phyloP scores from a whole-genome alignment of 2,113 vertebrate species.

The Mormoops blainvillei region DNA sequence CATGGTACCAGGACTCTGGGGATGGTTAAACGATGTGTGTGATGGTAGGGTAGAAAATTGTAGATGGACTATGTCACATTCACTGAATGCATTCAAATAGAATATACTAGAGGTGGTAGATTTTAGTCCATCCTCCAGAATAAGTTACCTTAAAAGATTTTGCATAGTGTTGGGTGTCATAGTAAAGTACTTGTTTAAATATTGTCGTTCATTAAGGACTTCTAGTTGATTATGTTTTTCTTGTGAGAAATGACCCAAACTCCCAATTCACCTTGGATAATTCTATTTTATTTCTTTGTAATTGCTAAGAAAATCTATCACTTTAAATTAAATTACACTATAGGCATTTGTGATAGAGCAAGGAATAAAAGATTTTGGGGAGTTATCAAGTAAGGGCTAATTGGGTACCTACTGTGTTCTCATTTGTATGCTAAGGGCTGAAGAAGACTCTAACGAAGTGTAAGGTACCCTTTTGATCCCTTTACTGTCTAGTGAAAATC shows the following conservation, averaged over 20 bases:
- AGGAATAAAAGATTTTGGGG: not conserved
- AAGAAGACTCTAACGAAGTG: not conserved
- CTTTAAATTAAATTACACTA: not conserved
- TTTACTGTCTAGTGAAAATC: not conserved
- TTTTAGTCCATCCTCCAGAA: not conserved
- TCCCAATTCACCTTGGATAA: not conserved
- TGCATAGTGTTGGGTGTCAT: not conserved
- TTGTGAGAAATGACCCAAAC: not conserved
- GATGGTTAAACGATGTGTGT: not conserved
- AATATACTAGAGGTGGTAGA: not conserved
- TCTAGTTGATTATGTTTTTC: not conserved
- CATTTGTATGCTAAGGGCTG: not conserved
- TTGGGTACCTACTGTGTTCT: not conserved
- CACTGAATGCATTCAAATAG: not conserved
- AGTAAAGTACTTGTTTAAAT: not conserved
- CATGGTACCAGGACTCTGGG: not conserved
- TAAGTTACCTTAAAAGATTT: constrained; percentile 2
- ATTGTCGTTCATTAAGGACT: not conserved
- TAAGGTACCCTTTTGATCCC: not conserved
- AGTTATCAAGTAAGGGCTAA: not conserved
- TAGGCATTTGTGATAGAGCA: constrained; percentile 3
- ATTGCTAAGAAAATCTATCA: not conserved
- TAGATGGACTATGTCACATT: not conserved
- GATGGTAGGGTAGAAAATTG: not conserved
- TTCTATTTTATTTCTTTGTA: constrained; percentile 15